A percentile compares a stretch with the other conserved stretches of the same genome.
These are phyloP conservation scores for Psephotus haematonotus DNA, from an alignment of 2,113 vertebrate genomes.

Conservation along the genomic window DNA sequence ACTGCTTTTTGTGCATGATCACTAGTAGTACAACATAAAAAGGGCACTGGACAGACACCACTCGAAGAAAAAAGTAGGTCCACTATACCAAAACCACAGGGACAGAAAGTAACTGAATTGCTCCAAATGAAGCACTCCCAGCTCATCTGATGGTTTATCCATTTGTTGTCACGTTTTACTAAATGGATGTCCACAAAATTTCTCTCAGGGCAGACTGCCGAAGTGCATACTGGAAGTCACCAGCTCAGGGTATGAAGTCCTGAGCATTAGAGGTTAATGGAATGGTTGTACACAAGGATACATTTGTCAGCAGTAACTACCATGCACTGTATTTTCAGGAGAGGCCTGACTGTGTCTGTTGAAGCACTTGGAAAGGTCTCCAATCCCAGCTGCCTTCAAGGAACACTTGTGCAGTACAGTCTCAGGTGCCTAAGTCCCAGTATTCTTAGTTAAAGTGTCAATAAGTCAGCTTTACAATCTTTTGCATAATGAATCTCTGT, in stretches of 20 bases:
- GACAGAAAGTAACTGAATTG: not conserved
- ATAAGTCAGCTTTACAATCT: not conserved
- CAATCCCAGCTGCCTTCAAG: not conserved
- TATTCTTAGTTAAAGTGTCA: not conserved
- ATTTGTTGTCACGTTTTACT: not conserved
- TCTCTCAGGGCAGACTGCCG: not conserved
- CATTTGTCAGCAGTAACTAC: not conserved
- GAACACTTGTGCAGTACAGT: not conserved
- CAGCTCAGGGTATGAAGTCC: not conserved
- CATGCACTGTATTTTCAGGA: not conserved
- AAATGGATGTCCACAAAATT: not conserved
- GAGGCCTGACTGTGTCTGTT: not conserved
- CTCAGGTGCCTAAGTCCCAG: not conserved
- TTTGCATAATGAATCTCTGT: not conserved
- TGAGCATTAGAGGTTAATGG: not conserved
- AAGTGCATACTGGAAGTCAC: not conserved
- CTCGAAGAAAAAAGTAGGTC: not conserved
- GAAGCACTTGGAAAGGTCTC: not conserved
- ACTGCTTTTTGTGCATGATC: conserved; percentile 80
- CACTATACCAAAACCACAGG: not conserved
- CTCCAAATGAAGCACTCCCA: not conserved
- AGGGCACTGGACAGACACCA: conserved; percentile 80
- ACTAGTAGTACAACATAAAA: conserved; percentile 87
- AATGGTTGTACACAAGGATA: not conserved
- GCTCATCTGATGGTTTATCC: not conserved